Conservation (phyloP, 2,888 invertebrate genomes). For the Rhaphigaster nebulosa region DNA sequence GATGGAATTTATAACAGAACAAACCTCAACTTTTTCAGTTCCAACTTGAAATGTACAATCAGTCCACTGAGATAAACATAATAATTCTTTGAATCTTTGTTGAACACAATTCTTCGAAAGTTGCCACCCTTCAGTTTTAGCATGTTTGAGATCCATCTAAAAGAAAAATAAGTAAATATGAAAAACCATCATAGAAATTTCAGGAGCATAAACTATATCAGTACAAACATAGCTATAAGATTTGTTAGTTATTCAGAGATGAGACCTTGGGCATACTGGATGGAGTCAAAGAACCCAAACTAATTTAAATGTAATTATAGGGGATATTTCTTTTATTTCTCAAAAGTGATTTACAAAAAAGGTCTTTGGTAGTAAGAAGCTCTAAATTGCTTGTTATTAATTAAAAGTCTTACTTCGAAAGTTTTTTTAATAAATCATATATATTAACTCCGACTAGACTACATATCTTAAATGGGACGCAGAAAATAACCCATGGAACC, state of each 20-base stretch:
- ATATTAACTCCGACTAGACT: neutral
- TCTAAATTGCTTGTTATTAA: neutral
- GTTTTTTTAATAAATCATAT: neutral
- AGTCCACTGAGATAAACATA: slow-evolving; percentile 71
- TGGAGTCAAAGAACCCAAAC: slow-evolving; percentile 26
- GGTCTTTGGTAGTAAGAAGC: neutral
- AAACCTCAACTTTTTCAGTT: slow-evolving; percentile 68
- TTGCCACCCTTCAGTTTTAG: slow-evolving; percentile 64
- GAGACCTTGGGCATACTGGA: neutral
- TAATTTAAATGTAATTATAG: slow-evolving; percentile 43
- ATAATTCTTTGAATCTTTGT: slow-evolving; percentile 65
- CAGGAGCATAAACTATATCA: neutral
- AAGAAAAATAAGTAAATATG: neutral
- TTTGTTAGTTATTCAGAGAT: neutral
- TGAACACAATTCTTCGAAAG: slow-evolving; percentile 63
- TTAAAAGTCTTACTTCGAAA: neutral
- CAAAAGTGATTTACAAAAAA: neutral
- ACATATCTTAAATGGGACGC: neutral
- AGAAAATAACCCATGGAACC: neutral
- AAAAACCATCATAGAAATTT: neutral
- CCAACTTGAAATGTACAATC: slow-evolving; percentile 75
- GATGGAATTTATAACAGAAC: neutral
- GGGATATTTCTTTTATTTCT: slow-evolving; percentile 20
- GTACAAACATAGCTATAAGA: neutral
- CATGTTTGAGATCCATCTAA: slow-evolving; percentile 23